phyloP scores from a whole-genome alignment of 2,888 invertebrate genomes.

The Schizotus pectinicornis region DNA sequence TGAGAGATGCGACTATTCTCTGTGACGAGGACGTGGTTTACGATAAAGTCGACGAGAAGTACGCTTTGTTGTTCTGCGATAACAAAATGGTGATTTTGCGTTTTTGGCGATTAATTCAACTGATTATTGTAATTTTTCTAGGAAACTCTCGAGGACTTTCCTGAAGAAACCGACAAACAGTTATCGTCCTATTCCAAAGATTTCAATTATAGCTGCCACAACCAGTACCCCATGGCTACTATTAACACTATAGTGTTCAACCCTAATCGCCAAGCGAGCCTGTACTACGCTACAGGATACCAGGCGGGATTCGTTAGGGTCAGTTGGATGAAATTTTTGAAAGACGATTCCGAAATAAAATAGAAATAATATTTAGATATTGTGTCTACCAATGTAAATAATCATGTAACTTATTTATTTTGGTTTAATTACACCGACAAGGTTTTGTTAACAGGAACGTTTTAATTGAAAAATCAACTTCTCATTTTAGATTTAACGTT shows the following conservation, averaged over 20 bases:
- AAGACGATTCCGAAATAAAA: slow-evolving; percentile 36
- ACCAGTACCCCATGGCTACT: slow-evolving; percentile 50
- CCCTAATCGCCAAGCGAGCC: slow-evolving; percentile 57
- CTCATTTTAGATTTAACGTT: no score
- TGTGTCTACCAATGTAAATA: slow-evolving; percentile 11
- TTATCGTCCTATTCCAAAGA: slow-evolving; percentile 9
- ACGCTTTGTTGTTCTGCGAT: slow-evolving; percentile 60
- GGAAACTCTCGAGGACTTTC: slow-evolving; percentile 34
- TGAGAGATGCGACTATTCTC: slow-evolving; percentile 15
- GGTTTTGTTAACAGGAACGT: no score
- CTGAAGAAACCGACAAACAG: slow-evolving; percentile 20
- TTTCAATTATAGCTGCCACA: slow-evolving; percentile 18
- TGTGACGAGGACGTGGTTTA: slow-evolving; percentile 59
- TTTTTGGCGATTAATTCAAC: slow-evolving; percentile 5
- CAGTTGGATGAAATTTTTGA: slow-evolving; percentile 46
- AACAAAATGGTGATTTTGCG: slow-evolving; percentile 47
- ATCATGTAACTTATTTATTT: slow-evolving; percentile 19
- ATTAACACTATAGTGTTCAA: slow-evolving; percentile 58
- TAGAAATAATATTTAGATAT: slow-evolving; percentile 17
- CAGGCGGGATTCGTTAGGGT: slow-evolving; percentile 60
- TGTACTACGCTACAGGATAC: slow-evolving; percentile 58
- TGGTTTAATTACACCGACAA: not conserved
- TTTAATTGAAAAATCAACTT: no score
- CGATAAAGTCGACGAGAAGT: slow-evolving; percentile 58
- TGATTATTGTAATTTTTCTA: slow-evolving; percentile 25